phyloP scores from a whole-genome alignment of 2,888 invertebrate genomes.

The Tryphoninae sp. region DNA sequence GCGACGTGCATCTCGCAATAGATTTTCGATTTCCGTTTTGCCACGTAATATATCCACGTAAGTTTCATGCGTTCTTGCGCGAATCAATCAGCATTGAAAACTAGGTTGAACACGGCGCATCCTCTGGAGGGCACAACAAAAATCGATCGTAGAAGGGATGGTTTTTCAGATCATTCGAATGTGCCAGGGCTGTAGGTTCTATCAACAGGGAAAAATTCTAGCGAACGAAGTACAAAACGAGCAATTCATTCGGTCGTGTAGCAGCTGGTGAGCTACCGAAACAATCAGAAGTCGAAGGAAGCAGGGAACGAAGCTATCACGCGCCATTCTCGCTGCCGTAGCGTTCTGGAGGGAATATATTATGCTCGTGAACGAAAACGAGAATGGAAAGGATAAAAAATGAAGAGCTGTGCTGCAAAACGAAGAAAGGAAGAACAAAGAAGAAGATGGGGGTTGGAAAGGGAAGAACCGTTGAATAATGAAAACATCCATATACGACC shows the following conservation, averaged over 20 bases:
- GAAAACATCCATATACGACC: neutral
- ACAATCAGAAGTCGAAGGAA: slow-evolving; percentile 76
- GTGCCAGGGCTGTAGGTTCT: slow-evolving; percentile 5
- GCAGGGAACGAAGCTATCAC: slow-evolving; percentile 55
- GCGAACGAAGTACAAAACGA: slow-evolving; percentile 65
- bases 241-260: slow-evolving; percentile 75
- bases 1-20: slow-evolving; percentile 25
- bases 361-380: slow-evolving; percentile 14
- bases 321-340: slow-evolving; percentile 30
- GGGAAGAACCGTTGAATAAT: neutral
- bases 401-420: slow-evolving; percentile 10
- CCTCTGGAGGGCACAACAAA: neutral
- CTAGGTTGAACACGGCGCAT: neutral
- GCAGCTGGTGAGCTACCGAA: slow-evolving; percentile 76
- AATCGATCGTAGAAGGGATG: neutral
- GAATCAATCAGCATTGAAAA: slow-evolving; percentile 14
- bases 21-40: slow-evolving; percentile 22
- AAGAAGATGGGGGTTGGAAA: neutral
- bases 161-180: slow-evolving; percentile 18
- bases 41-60: slow-evolving; percentile 11
- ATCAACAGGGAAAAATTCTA: slow-evolving; percentile 64
- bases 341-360: slow-evolving; percentile 21
- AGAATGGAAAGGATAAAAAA: slow-evolving; percentile 37
- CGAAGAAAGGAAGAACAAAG: neutral
- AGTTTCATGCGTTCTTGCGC: slow-evolving; percentile 1